phyloP scores from a whole-genome alignment of 2,888 invertebrate species.

The Encarsia formosa region DNA sequence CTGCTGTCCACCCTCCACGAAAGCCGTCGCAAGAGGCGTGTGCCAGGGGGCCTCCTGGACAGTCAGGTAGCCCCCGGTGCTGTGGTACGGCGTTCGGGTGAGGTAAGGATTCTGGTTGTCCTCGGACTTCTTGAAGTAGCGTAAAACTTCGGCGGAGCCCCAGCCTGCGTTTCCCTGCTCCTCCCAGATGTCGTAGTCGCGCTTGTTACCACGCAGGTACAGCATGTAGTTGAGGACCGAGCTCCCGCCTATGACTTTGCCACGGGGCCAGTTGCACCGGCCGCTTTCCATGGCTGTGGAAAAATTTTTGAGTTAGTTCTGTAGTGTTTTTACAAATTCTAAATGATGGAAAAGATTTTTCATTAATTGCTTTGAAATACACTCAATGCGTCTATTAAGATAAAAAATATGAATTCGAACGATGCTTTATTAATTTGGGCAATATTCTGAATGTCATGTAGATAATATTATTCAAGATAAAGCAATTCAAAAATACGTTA shows the following conservation, averaged over 20 bases:
- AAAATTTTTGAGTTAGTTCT: neutral
- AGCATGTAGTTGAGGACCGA: conserved; percentile 90
- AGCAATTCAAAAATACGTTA: no score
- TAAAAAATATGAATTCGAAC: no score
- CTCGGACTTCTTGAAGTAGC: conserved; percentile 88
- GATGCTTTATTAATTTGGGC: no score
- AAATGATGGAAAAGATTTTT: neutral
- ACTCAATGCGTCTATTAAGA: no score
- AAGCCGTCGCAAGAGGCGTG: conserved; percentile 76
- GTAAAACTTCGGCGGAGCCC: conserved; percentile 74
- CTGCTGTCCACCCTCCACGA: conserved; percentile 77
- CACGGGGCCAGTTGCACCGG: conserved; percentile 87
- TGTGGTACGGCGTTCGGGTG: conserved; percentile 73
- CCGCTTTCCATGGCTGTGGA: conserved; percentile 72
- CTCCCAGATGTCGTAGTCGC: conserved; percentile 90
- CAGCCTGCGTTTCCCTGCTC: conserved; percentile 82
- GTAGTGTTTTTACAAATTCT: neutral
- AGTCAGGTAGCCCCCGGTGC: conserved; percentile 76
- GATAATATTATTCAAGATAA: no score
- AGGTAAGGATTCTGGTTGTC: conserved; percentile 85
- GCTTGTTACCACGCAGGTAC: conserved; percentile 82
- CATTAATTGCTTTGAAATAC: neutral
- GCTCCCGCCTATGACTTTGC: conserved; percentile 87
- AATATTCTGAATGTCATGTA: no score
- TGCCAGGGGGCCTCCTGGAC: conserved; percentile 83